These are phyloP conservation scores for Chauna torquata DNA, from an alignment of 2,113 vertebrate genomes.

Conservation along the genomic window DNA sequence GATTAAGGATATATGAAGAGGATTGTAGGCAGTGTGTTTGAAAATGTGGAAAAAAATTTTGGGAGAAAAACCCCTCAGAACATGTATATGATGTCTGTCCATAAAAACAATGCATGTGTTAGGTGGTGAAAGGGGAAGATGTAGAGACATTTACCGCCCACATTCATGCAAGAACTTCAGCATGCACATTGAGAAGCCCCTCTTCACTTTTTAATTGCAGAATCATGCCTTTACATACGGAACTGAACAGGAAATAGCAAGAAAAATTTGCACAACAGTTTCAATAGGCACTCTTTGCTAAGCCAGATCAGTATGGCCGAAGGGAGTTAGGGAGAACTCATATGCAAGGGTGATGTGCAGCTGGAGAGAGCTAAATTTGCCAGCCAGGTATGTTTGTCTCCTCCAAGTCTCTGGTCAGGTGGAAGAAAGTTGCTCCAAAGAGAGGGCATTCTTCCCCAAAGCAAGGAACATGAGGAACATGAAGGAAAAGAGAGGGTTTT, in stretches of 20 bases:
- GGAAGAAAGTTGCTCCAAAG: background rate
- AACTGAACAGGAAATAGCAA: background rate
- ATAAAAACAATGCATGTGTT: constrained; percentile 23
- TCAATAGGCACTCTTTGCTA: background rate
- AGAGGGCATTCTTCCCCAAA: background rate
- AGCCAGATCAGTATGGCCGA: background rate
- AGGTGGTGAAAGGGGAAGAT: background rate
- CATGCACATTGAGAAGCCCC: background rate
- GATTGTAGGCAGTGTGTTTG: background rate
- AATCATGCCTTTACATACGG: background rate
- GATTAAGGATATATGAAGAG: background rate
- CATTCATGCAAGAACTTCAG: background rate
- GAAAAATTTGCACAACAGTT: background rate
- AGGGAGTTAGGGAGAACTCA: background rate
- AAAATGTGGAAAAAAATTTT: background rate
- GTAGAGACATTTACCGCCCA: background rate
- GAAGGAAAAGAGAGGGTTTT: background rate
- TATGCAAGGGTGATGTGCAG: background rate
- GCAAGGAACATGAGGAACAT: background rate
- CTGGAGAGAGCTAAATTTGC: background rate
- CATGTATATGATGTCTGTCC: background rate
- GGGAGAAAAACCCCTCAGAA: background rate
- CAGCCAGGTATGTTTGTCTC: background rate
- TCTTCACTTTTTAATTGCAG: background rate
- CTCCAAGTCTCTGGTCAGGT: background rate